A percentile compares a stretch with the other conserved stretches of the same genome.
Evolutionary conservation across 2,888 invertebrate genomes (phyloP).

Genomic region (Eulithis prunata): DNA sequence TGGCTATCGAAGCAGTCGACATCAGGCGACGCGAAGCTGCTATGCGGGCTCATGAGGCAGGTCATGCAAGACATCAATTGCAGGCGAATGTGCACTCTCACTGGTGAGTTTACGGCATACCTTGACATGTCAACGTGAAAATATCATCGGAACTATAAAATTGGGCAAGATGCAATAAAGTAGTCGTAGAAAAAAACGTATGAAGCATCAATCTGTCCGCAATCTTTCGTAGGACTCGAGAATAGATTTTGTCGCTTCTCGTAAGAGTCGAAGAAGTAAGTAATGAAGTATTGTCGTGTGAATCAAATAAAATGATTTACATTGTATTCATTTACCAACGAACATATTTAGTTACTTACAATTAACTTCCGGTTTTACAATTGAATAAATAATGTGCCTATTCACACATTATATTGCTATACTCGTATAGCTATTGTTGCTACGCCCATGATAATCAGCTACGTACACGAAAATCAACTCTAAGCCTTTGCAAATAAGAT

Average conservation of each 20-base stretch:
- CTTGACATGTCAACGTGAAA: background rate
- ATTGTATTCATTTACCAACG: too few relatives aligned
- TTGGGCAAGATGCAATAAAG: too few relatives aligned
- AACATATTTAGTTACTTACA: slow-evolving; percentile 20
- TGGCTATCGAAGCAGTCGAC: slow-evolving; percentile 87
- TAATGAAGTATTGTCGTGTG: too few relatives aligned
- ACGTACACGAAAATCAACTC: slow-evolving; percentile 10
- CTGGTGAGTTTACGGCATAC: slow-evolving; percentile 71
- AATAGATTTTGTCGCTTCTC: too few relatives aligned
- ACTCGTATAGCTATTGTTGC: slow-evolving; percentile 29
- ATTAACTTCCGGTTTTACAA: slow-evolving; percentile 35
- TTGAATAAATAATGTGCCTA: slow-evolving; percentile 40
- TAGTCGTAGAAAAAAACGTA: too few relatives aligned
- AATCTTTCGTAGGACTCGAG: too few relatives aligned
- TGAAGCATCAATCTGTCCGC: too few relatives aligned
- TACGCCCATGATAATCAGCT: slow-evolving; percentile 18
- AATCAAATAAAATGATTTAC: too few relatives aligned
- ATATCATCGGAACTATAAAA: too few relatives aligned
- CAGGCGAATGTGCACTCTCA: slow-evolving; percentile 87
- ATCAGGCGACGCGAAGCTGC: slow-evolving; percentile 81
- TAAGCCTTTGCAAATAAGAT: slow-evolving; percentile 2
- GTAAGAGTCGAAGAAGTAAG: too few relatives aligned
- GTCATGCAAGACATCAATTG: slow-evolving; percentile 89
- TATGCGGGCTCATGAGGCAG: slow-evolving; percentile 86
- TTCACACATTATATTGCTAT: slow-evolving; percentile 38